Evolutionary conservation across 2,888 invertebrate genomes (phyloP).

Genomic region (Pachycephus smyrnensis): DNA sequence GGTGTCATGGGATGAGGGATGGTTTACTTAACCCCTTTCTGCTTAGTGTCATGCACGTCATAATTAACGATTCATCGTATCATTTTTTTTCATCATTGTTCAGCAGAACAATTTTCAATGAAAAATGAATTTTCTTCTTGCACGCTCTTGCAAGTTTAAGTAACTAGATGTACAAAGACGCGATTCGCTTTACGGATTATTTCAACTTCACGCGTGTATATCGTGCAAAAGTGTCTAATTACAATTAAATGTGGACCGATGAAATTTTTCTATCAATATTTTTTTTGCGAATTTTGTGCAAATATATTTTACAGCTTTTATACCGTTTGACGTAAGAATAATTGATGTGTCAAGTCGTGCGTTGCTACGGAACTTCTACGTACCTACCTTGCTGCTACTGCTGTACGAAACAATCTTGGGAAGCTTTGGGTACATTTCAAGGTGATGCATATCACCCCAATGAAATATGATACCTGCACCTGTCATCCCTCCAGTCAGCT

Average conservation of each 20-base stretch:
- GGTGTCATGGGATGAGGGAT: neutral
- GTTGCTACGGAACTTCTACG: neutral
- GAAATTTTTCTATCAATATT: neutral
- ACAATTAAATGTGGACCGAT: neutral
- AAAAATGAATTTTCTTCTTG: neutral
- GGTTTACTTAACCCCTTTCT: neutral
- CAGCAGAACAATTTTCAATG: neutral
- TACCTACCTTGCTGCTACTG: neutral
- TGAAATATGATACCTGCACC: constrained; percentile 11
- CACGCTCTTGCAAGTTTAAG: neutral
- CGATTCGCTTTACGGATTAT: neutral
- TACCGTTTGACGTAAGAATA: neutral
- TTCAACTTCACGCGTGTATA: neutral
- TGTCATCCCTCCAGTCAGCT: constrained; percentile 4
- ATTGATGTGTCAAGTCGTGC: constrained; percentile 2
- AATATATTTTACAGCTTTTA: neutral
- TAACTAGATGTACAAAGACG: neutral
- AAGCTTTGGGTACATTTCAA: constrained; percentile 8
- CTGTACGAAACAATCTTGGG: constrained; percentile 3
- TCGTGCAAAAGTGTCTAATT: no score
- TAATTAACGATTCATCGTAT: neutral
- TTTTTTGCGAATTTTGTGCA: neutral
- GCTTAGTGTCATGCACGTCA: neutral
- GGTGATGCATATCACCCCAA: constrained; percentile 11
- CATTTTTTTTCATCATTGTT: neutral